Evolutionary conservation across 2,888 invertebrate genomes (phyloP).

Genomic region (Tetheella fluctuosa): DNA sequence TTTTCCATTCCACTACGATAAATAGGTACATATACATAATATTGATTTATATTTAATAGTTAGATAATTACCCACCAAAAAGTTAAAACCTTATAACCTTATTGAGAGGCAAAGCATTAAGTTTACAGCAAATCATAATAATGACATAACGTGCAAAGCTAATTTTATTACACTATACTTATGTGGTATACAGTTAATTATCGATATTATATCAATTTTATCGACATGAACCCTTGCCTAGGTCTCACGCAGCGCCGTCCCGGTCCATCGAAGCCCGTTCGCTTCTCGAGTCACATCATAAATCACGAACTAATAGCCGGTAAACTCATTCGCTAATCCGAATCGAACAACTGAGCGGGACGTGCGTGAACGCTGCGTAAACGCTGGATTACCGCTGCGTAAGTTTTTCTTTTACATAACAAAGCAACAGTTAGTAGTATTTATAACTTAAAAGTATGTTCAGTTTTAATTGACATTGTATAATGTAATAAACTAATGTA

Average conservation of each 20-base stretch:
- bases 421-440: slow-evolving; percentile 14
- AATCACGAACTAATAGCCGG: slow-evolving; percentile 80
- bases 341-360: slow-evolving; percentile 60
- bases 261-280: slow-evolving; percentile 63
- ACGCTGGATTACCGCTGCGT: slow-evolving; percentile 31
- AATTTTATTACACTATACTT: not conserved
- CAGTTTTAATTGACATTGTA: not conserved
- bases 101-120: no score
- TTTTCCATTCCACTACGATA: no score
- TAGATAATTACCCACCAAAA: no score
- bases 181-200: slow-evolving; percentile 13
- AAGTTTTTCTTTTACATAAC: slow-evolving; percentile 18
- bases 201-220: slow-evolving; percentile 23
- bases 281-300: slow-evolving; percentile 73
- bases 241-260: slow-evolving; percentile 72
- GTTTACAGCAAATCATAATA: not conserved
- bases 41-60: no score
- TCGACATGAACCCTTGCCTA: slow-evolving; percentile 38
- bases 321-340: slow-evolving; percentile 82
- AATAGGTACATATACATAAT: no score
- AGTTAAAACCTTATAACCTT: no score
- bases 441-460: not conserved
- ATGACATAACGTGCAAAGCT: not conserved
- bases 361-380: slow-evolving; percentile 45
- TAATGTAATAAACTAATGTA: not conserved